These are phyloP conservation scores for Molossus molossus DNA, from an alignment of 2,797 vertebrate species.

Conservation along the genomic window DNA sequence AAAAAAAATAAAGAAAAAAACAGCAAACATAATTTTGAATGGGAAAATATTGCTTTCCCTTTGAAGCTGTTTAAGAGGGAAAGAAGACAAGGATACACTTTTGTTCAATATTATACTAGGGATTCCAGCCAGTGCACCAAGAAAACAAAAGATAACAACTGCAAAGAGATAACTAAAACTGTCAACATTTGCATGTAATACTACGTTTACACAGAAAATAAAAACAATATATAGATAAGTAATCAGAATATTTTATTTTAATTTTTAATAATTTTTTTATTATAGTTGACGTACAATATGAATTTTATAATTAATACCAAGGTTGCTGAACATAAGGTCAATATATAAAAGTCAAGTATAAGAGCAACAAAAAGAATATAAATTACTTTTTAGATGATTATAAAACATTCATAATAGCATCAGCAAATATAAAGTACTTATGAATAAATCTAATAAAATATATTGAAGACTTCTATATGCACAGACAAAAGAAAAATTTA, in stretches of 20 bases:
- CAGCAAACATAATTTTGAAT: constrained; percentile 10
- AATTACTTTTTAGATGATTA: constrained; percentile 61
- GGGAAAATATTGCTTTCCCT: not conserved
- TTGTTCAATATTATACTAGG: not conserved
- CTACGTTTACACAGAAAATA: constrained; percentile 37
- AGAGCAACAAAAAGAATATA: constrained; percentile 19
- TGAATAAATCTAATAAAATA: constrained; percentile 19
- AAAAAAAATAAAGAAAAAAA: not conserved
- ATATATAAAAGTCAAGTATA: constrained; percentile 48
- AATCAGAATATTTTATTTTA: constrained; percentile 19
- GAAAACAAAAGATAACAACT: not conserved
- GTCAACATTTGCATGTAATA: not conserved
- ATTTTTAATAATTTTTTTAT: not conserved
- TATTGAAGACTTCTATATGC: not conserved
- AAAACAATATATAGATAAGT: not conserved
- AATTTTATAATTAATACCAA: constrained; percentile 53
- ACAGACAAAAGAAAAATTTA: not conserved
- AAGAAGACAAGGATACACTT: constrained; percentile 25
- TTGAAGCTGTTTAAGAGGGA: constrained; percentile 43
- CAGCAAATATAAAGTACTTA: constrained; percentile 47
- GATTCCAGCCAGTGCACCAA: not conserved
- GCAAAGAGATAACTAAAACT: constrained; percentile 32
- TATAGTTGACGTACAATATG: not conserved
- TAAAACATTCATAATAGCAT: not conserved
- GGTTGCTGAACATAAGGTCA: constrained; percentile 51